Percentiles rank a stretch among this genome's conserved stretches.
These are phyloP conservation scores for Erpobdella octoculata DNA, from an alignment of 2,888 invertebrate genomes.

Conservation along the genomic window DNA sequence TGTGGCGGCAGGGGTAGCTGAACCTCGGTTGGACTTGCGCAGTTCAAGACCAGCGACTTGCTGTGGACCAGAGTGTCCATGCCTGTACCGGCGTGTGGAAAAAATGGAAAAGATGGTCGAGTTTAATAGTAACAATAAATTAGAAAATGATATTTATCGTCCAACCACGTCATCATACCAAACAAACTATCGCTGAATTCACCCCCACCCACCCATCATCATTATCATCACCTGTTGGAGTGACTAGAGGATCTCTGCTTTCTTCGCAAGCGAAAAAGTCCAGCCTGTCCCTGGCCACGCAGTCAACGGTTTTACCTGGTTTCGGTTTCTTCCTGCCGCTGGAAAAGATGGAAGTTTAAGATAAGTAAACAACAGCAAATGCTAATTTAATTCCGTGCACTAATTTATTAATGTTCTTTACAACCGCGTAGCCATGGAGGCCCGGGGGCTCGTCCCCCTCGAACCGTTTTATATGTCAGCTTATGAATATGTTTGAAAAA, in stretches of 20 bases:
- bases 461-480: no score
- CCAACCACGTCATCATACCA: no score
- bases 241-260: slow-evolving; percentile 22
- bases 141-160: no score
- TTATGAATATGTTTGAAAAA: no score
- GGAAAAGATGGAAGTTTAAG: no score
- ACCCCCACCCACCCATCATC: not conserved
- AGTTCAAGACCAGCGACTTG: not conserved
- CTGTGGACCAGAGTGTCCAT: slow-evolving; percentile 1
- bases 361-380: not conserved
- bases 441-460: no score
- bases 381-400: not conserved
- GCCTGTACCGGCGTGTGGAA: no score
- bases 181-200: not conserved
- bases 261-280: slow-evolving; percentile 19
- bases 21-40: not conserved
- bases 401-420: not conserved
- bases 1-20: not conserved
- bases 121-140: no score
- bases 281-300: not conserved
- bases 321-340: slow-evolving; percentile 2
- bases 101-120: no score
- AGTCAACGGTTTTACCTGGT: not conserved
- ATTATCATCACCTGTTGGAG: slow-evolving; percentile 8
- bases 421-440: no score